phyloP scores from a whole-genome alignment of 2,888 invertebrate genomes.

The Coenonympha arcania region DNA sequence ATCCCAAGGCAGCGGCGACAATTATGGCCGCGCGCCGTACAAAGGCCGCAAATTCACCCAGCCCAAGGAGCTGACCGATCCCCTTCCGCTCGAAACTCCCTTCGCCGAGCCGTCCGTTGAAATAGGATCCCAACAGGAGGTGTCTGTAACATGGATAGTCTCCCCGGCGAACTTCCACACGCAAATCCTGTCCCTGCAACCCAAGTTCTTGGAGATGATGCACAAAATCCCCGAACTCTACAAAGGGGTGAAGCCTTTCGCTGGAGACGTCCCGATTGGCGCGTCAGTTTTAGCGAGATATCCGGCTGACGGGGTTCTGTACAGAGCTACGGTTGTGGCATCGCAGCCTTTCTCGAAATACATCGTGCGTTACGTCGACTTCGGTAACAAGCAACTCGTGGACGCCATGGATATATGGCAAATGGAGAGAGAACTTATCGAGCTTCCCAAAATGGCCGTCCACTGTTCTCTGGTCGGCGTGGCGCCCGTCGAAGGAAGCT shows the following conservation, averaged over 20 bases:
- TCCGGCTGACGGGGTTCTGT: constrained; percentile 80
- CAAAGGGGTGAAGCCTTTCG: constrained; percentile 63
- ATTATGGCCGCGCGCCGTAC: constrained; percentile 44
- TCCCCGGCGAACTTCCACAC: constrained; percentile 82
- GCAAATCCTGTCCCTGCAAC: constrained; percentile 66
- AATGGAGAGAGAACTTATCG: constrained; percentile 77
- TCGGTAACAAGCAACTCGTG: constrained; percentile 80
- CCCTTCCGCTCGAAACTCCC: constrained; percentile 61
- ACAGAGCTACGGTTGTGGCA: constrained; percentile 79
- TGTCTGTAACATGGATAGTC: constrained; percentile 82
- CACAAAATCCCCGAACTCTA: constrained; percentile 80
- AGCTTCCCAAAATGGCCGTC: constrained; percentile 80
- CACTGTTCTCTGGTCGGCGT: constrained; percentile 78
- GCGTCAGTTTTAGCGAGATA: constrained; percentile 80
- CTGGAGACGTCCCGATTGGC: constrained; percentile 68
- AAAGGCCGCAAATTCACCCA: constrained; percentile 52
- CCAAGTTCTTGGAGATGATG: constrained; percentile 80
- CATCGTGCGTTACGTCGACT: constrained; percentile 82
- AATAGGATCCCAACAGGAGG: constrained; percentile 69
- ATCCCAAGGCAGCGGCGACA: constrained; percentile 45
- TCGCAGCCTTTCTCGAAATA: constrained; percentile 74
- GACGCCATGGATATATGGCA: constrained; percentile 79
- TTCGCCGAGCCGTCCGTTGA: constrained; percentile 66
- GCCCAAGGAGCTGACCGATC: constrained; percentile 56
- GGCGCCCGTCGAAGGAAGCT: constrained; percentile 71